phyloP scores from a whole-genome alignment of 1,140 invertebrate genomes.

The Druon quercuslanigerum region DNA sequence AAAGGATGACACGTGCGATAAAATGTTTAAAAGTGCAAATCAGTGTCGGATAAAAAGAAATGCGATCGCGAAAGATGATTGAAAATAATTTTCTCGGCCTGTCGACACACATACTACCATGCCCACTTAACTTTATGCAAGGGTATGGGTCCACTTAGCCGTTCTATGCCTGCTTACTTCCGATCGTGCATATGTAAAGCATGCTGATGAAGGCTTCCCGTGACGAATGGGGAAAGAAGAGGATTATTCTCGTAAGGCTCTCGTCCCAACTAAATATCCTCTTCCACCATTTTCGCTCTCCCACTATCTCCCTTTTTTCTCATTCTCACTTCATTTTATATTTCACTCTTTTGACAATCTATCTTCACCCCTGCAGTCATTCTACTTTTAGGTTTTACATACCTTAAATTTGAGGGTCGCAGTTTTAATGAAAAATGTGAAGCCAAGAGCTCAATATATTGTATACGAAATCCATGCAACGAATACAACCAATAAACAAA shows the following conservation, averaged over 20 bases:
- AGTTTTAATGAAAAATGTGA: too few relatives aligned
- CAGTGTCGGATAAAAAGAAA: slow-evolving; percentile 37
- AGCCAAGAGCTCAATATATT: too few relatives aligned
- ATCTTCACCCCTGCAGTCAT: neutral
- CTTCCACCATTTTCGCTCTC: neutral
- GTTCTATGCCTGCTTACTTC: slow-evolving; percentile 67
- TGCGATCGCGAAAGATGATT: slow-evolving; percentile 58
- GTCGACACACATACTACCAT: slow-evolving; percentile 63
- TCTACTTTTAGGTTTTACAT: neutral
- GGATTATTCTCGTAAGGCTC: slow-evolving; percentile 47
- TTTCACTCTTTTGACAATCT: neutral
- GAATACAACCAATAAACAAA: too few relatives aligned
- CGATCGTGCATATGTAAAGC: slow-evolving; percentile 58
- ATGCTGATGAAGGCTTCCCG: slow-evolving; percentile 50
- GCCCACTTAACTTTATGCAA: slow-evolving; percentile 71
- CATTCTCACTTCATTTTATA: neutral
- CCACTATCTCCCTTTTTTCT: too few relatives aligned
- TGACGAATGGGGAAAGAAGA: slow-evolving; percentile 54
- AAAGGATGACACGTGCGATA: slow-evolving; percentile 1
- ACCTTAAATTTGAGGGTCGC: neutral
- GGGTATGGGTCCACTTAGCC: slow-evolving; percentile 67
- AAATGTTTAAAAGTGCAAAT: slow-evolving; percentile 45
- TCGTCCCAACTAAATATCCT: neutral
- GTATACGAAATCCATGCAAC: too few relatives aligned
- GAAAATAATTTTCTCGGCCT: slow-evolving; percentile 66